A percentile compares a stretch with the other conserved stretches of the same genome.
Conservation (phyloP, 2,888 invertebrate species). For the Eupithecia subfuscata region DNA sequence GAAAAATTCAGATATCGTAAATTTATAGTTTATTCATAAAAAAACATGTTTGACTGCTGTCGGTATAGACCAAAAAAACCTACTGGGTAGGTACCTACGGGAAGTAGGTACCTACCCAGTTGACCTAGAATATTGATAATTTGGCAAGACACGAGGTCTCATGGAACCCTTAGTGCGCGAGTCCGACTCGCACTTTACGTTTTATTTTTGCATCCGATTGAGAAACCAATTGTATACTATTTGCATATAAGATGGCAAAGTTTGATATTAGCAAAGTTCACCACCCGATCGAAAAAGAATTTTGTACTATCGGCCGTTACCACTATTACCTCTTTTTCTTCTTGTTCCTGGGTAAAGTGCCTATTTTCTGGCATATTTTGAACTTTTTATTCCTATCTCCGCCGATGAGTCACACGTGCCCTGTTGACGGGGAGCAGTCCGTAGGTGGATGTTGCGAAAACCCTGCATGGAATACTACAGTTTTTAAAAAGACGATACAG, state of each 20-base stretch:
- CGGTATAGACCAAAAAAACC: too few relatives aligned
- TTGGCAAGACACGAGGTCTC: too few relatives aligned
- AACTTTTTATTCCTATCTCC: constrained; percentile 68
- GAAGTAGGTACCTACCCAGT: too few relatives aligned
- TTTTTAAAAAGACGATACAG: constrained; percentile 66
- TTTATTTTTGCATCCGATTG: background rate
- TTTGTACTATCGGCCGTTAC: constrained; percentile 56
- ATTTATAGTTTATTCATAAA: too few relatives aligned
- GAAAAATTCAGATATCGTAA: too few relatives aligned
- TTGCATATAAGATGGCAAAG: constrained; percentile 46
- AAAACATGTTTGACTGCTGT: too few relatives aligned
- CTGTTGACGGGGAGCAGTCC: constrained; percentile 9
- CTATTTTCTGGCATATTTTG: constrained; percentile 68
- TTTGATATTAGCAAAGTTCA: constrained; percentile 37
- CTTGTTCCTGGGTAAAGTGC: constrained; percentile 61
- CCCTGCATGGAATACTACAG: constrained; percentile 60
- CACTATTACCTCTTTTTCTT: constrained; percentile 63
- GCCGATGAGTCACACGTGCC: constrained; percentile 62
- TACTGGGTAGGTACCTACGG: too few relatives aligned
- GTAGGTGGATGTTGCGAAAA: constrained; percentile 58
- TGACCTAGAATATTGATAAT: too few relatives aligned
- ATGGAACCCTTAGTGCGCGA: too few relatives aligned
- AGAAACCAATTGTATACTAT: constrained; percentile 16
- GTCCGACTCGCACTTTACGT: too few relatives aligned
- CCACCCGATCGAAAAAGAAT: constrained; percentile 67